A percentile compares a stretch with the other conserved stretches of the same genome.
These are phyloP conservation scores for Thalpophila matura DNA, from an alignment of 2,888 invertebrate species.

Conservation along the genomic window DNA sequence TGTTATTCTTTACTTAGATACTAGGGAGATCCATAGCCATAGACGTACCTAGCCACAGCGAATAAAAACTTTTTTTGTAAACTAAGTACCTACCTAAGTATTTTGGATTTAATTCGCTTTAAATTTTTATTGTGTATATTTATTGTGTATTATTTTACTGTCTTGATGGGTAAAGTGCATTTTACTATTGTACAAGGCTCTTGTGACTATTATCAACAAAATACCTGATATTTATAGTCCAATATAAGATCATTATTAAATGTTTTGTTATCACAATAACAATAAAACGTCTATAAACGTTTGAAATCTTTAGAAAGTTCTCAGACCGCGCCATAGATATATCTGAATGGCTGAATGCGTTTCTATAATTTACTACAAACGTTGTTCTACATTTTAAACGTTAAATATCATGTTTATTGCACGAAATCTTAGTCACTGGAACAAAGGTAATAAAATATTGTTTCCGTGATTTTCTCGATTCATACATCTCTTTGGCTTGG, in stretches of 20 bases:
- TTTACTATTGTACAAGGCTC: not conserved
- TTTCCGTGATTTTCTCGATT: slow-evolving; percentile 48
- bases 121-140: too few relatives aligned
- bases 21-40: slow-evolving; percentile 16
- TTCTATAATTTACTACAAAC: slow-evolving; percentile 49
- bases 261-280: slow-evolving; percentile 24
- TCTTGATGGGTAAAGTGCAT: too few relatives aligned
- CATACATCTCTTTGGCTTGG: not conserved
- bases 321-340: slow-evolving; percentile 37
- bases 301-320: slow-evolving; percentile 55
- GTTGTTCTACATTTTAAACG: slow-evolving; percentile 45
- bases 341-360: slow-evolving; percentile 44
- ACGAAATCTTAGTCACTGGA: slow-evolving; percentile 22
- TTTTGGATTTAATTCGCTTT: too few relatives aligned
- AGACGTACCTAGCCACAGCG: not conserved
- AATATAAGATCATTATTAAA: not conserved
- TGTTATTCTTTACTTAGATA: slow-evolving; percentile 35
- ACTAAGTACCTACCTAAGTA: too few relatives aligned
- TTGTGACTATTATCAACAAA: not conserved
- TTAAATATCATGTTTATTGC: slow-evolving; percentile 32
- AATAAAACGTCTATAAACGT: slow-evolving; percentile 37
- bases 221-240: not conserved
- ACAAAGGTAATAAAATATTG: slow-evolving; percentile 63
- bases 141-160: too few relatives aligned
- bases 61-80: not conserved